phyloP scores from a whole-genome alignment of 2,113 vertebrate genomes.

The Rhipidura dahli region DNA sequence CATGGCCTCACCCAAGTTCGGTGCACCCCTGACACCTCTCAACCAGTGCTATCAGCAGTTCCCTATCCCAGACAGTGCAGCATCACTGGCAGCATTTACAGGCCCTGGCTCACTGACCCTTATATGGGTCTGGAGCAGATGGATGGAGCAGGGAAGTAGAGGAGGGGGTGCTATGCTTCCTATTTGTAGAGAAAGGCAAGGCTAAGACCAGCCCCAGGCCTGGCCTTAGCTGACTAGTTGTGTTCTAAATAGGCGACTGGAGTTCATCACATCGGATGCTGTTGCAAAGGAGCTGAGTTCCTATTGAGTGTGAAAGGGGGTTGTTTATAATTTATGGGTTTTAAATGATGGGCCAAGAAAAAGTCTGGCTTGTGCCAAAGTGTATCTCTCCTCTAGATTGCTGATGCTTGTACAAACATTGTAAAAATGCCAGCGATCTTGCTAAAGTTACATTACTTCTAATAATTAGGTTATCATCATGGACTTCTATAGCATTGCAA shows the following conservation, averaged over 20 bases:
- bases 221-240: not conserved
- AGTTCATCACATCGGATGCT: slow-evolving; percentile 75
- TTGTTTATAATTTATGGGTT: slow-evolving; percentile 91
- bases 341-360: slow-evolving; percentile 87
- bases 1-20: rapidly evolving
- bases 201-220: not conserved
- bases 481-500: not conserved
- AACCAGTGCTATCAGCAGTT: not conserved
- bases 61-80: not conserved
- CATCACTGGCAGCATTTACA: not conserved
- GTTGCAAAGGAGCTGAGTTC: slow-evolving; percentile 82
- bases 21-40: not conserved
- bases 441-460: slow-evolving; percentile 35
- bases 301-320: slow-evolving; percentile 81
- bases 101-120: not conserved
- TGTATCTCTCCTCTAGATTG: slow-evolving; percentile 57
- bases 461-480: slow-evolving; percentile 28
- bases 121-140: not conserved
- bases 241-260: slow-evolving; percentile 47
- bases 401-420: slow-evolving; percentile 42
- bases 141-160: not conserved
- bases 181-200: slow-evolving; percentile 14
- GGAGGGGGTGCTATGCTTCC: not conserved
- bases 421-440: slow-evolving; percentile 23
- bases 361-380: slow-evolving; percentile 77